Percentiles rank a stretch among this genome's conserved stretches.
These are phyloP conservation scores for Abscondita cerata DNA, from an alignment of 2,888 invertebrate genomes.

Conservation along the genomic window DNA sequence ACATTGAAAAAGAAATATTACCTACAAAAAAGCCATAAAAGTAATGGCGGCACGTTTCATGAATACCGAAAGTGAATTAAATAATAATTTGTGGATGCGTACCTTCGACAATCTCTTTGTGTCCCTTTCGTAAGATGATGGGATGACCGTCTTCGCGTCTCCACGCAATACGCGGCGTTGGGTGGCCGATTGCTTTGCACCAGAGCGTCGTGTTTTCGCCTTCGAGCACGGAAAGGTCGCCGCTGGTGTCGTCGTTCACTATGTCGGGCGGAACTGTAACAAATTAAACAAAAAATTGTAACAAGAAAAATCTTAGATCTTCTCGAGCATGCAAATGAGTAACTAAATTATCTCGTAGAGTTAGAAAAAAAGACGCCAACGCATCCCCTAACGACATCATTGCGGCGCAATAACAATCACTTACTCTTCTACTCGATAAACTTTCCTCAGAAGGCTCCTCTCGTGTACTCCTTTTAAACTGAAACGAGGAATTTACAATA, in stretches of 20 bases:
- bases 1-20: constrained; percentile 12
- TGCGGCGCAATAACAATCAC: constrained; percentile 6
- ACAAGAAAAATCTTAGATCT: no score
- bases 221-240: constrained; percentile 75
- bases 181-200: constrained; percentile 77
- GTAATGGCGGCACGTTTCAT: constrained; percentile 4
- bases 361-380: no score
- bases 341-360: no score
- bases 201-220: constrained; percentile 77
- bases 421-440: constrained; percentile 15
- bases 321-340: no score
- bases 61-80: constrained; percentile 10
- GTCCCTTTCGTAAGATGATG: constrained; percentile 58
- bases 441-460: constrained; percentile 7
- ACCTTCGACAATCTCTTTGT: constrained; percentile 60
- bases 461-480: constrained; percentile 24
- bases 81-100: constrained; percentile 19
- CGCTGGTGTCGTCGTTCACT: constrained; percentile 77
- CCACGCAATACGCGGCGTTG: constrained; percentile 70
- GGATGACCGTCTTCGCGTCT: constrained; percentile 65
- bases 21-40: constrained; percentile 12
- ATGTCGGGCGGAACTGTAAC: constrained; percentile 80
- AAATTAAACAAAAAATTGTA: no score
- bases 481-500: constrained; percentile 32
- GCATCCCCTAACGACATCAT: not conserved